phyloP scores from a whole-genome alignment of 2,797 vertebrate species.

The Chelon labrosus region DNA sequence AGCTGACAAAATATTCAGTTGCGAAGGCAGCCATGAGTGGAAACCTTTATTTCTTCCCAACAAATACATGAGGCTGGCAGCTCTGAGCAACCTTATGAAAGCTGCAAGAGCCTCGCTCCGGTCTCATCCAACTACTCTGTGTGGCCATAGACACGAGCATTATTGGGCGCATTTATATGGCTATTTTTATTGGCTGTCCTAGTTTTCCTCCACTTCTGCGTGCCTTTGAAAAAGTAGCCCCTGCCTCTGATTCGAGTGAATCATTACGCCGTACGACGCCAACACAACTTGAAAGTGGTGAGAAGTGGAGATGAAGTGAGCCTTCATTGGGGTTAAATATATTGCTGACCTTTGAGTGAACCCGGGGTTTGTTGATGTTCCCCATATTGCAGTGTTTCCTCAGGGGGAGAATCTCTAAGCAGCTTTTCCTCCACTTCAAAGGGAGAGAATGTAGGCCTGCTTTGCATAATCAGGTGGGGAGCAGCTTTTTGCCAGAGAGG shows the following conservation, averaged over 20 bases:
- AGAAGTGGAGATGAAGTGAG: conserved; percentile 55
- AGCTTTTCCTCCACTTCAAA: conserved; percentile 86
- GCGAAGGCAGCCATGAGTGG: conserved; percentile 23
- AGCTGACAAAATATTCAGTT: conserved; percentile 21
- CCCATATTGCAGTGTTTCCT: conserved; percentile 81
- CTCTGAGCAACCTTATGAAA: conserved; percentile 39
- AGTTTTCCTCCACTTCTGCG: conserved; percentile 62
- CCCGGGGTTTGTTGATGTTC: conserved; percentile 77
- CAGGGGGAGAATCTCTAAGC: conserved; percentile 82
- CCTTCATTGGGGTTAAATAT: conserved; percentile 68
- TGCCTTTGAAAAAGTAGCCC: conserved; percentile 43
- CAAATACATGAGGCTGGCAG: conserved; percentile 26
- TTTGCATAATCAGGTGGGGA: conserved; percentile 89
- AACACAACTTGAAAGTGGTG: conserved; percentile 38
- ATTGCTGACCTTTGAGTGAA: conserved; percentile 83
- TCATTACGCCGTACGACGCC: conserved; percentile 36
- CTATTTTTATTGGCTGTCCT: conserved; percentile 74
- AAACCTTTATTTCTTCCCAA: conserved; percentile 42
- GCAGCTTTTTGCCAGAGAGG: conserved; percentile 86
- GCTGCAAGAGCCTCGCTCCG: conserved; percentile 23
- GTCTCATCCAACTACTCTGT: conserved; percentile 24
- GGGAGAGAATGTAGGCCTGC: conserved; percentile 86
- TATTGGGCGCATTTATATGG: conserved; percentile 59
- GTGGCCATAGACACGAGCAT: conserved; percentile 46
- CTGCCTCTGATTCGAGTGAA: conserved; percentile 32